Conservation (phyloP, 2,113 vertebrate genomes). For the Zosterops japonicus region DNA sequence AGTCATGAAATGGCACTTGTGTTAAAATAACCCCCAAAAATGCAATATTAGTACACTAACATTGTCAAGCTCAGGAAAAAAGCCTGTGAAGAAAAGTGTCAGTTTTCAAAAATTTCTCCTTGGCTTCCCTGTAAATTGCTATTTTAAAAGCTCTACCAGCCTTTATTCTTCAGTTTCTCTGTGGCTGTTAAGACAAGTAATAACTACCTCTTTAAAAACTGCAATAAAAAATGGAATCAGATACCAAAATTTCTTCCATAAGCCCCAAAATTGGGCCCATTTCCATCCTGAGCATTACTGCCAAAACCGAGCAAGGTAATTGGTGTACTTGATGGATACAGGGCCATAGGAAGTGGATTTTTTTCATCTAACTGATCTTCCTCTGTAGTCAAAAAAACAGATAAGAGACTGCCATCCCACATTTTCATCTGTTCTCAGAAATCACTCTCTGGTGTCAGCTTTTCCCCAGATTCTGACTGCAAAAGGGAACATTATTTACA, state of each 20-base stretch:
- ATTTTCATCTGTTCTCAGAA: background rate
- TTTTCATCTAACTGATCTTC: background rate
- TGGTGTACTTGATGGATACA: background rate
- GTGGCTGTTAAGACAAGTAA: background rate
- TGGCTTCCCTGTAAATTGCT: background rate
- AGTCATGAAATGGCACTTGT: background rate
- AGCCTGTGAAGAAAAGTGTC: background rate
- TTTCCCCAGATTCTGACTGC: background rate
- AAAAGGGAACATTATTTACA: background rate
- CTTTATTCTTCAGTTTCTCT: background rate
- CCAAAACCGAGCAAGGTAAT: background rate
- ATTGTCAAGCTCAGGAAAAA: background rate
- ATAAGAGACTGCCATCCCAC: background rate
- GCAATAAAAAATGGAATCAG: background rate
- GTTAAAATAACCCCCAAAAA: background rate
- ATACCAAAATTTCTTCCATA: background rate
- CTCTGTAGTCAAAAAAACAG: background rate
- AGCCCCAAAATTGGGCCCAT: background rate
- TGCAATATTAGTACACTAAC: background rate
- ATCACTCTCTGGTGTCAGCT: background rate
- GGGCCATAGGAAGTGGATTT: background rate
- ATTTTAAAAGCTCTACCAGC: background rate
- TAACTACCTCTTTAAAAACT: background rate
- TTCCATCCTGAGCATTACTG: background rate
- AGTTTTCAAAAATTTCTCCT: background rate